These are phyloP conservation scores for Seriola rivoliana DNA, from an alignment of 2,113 vertebrate genomes.

Conservation along the genomic window DNA sequence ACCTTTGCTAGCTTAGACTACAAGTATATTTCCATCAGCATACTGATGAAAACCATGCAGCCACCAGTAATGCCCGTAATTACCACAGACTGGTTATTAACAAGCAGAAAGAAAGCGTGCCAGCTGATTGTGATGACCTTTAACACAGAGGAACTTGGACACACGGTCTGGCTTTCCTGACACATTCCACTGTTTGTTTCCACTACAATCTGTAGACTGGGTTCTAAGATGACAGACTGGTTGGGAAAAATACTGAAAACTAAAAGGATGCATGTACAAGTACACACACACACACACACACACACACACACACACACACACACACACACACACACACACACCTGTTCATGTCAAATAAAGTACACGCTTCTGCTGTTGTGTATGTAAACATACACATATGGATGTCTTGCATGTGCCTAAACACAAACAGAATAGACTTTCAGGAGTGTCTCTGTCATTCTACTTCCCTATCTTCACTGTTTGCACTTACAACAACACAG, in stretches of 20 bases:
- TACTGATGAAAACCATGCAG: neutral
- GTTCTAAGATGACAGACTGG: slow-evolving; percentile 15
- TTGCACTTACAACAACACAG: slow-evolving; percentile 70
- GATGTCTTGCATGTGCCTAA: slow-evolving; percentile 31
- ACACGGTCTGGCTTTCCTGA: slow-evolving; percentile 28
- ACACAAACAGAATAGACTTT: slow-evolving; percentile 47
- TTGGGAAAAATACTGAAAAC: slow-evolving; percentile 13
- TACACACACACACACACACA: neutral
- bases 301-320: slow-evolving; percentile 26
- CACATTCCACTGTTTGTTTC: slow-evolving; percentile 42
- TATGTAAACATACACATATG: slow-evolving; percentile 60
- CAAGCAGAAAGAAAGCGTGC: slow-evolving; percentile 10
- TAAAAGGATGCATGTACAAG: neutral
- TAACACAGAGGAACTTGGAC: slow-evolving; percentile 35
- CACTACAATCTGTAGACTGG: slow-evolving; percentile 1
- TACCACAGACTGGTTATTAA: neutral
- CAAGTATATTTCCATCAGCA: slow-evolving; percentile 6
- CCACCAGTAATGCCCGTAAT: neutral
- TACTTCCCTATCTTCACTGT: slow-evolving; percentile 50
- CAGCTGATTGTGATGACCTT: slow-evolving; percentile 25
- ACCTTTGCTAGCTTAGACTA: neutral
- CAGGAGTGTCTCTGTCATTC: slow-evolving; percentile 14
- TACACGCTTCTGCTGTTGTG: slow-evolving; percentile 53
- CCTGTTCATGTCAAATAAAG: slow-evolving; percentile 55
- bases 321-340: slow-evolving; percentile 29